Conservation (phyloP, 1,140 invertebrate genomes). For the Sitodiplosis mosellana region DNA sequence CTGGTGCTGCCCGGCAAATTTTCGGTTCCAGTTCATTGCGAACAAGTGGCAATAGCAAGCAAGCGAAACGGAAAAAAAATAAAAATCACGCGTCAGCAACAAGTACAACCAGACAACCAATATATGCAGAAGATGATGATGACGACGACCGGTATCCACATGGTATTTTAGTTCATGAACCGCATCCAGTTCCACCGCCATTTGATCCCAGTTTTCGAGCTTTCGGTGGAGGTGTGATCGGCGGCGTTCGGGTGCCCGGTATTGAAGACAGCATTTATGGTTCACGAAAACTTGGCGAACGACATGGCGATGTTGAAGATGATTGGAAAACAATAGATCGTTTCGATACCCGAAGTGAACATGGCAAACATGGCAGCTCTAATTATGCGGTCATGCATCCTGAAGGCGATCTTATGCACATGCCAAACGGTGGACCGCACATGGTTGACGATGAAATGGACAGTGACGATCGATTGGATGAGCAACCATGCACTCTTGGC, state of each 20-base stretch:
- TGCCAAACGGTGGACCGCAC: conserved; percentile 15
- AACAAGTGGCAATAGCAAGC: conserved; percentile 7
- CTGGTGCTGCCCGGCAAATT: conserved; percentile 35
- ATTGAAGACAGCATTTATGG: conserved; percentile 10
- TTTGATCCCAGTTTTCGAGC: conserved; percentile 1
- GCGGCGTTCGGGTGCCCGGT: not conserved
- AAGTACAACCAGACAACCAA: conserved; percentile 7
- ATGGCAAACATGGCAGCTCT: not conserved
- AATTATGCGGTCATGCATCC: not conserved
- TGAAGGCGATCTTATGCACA: not conserved
- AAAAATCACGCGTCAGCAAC: conserved; percentile 8
- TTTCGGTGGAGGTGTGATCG: conserved; percentile 1
- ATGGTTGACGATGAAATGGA: not conserved
- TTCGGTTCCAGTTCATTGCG: conserved; percentile 34
- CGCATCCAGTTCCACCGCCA: conserved; percentile 1
- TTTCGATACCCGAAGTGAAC: conserved; percentile 7
- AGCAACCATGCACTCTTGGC: conserved; percentile 23
- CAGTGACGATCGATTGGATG: not conserved
- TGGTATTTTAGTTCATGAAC: conserved; percentile 11
- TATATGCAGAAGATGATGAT: conserved; percentile 3
- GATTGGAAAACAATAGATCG: conserved; percentile 15
- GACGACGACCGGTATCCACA: conserved; percentile 3
- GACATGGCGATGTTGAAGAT: conserved; percentile 8
- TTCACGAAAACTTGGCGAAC: conserved; percentile 12
- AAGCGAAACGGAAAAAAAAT: conserved; percentile 5